Evolutionary conservation across 2,888 invertebrate genomes (phyloP), one percentile per base, ranked within the genome.

Genomic region (Diplolepis rosae): DNA sequence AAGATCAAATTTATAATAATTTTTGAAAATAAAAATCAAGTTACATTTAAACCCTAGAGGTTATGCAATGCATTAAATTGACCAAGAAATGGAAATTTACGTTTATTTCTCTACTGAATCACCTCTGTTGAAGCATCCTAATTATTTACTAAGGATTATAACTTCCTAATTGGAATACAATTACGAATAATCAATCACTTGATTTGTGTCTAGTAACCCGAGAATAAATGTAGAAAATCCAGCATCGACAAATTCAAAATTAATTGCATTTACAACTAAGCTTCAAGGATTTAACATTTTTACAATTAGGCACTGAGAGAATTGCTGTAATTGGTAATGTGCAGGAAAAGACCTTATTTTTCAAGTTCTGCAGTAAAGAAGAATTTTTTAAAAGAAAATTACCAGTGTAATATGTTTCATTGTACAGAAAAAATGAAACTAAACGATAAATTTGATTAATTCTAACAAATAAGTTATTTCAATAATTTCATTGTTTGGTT

Each of bases 21-120:
- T n/a, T n/a, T n/a, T n/a, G n/a, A n/a, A n/a, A n/a, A 9, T 22
- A 18, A 7, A 45, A 18, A 45, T 15, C 3, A 11, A 45, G 7
- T 45, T 18, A 3, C 18, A 6, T 45, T 9, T 18, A 5, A 9
- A 45, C 15, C 45, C 15, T n/a, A 9, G 7, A 45, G 7, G 7
- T 45, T 9, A 45, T 9, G 18, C 9, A 45, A 6, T 9, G 18
- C 2, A 45, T n/a, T n/a, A n/a, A n/a, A 45, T 45, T n/a, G 2
- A 45, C 18, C 18, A 7, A 45, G 13, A 35, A 22, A 9, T 15
- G n/a, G 15, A 56, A 30, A 56, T 35, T 22, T n/a, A 24, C 15
- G 24, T 39, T 61, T 24, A 39, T 39, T 61, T 61, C 24, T 42
- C 15, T 61, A 39, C 39, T 61, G 61, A 42, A n/a, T 42, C 39